These are phyloP conservation scores for Scaptomyza montana DNA, from an alignment of 1,140 invertebrate genomes.

Conservation along the genomic window DNA sequence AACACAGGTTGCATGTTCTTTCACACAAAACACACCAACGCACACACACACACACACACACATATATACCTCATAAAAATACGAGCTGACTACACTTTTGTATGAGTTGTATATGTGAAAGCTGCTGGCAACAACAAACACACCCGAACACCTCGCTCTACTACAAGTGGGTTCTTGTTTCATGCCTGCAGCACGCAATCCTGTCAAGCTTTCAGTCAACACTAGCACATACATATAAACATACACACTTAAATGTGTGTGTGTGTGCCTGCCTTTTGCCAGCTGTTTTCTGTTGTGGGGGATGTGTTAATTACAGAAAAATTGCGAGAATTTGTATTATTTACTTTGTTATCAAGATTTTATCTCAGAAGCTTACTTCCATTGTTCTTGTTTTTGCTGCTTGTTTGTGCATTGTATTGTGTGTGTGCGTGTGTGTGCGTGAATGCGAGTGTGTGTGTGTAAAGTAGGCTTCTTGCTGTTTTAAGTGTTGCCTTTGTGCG, in stretches of 20 bases:
- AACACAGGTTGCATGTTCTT: constrained; percentile 70
- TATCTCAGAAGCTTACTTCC: constrained; percentile 45
- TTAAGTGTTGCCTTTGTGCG: constrained; percentile 26
- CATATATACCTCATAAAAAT: constrained; percentile 72
- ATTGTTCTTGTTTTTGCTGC: constrained; percentile 23
- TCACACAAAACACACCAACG: constrained; percentile 46
- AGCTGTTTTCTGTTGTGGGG: constrained; percentile 43
- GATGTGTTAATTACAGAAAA: constrained; percentile 80
- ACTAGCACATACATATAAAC: constrained; percentile 36
- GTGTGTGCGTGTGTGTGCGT: constrained; percentile 34
- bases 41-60: constrained; percentile 47
- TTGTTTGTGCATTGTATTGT: constrained; percentile 33
- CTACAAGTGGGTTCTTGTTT: constrained; percentile 30
- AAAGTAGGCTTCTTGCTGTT: constrained; percentile 14
- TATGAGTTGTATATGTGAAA: constrained; percentile 61
- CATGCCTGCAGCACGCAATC: constrained; percentile 69
- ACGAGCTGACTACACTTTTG: constrained; percentile 68
- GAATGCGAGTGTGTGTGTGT: no score
- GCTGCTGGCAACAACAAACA: constrained; percentile 24
- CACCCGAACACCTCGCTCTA: constrained; percentile 7
- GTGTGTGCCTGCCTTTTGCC: constrained; percentile 39
- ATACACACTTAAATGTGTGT: constrained; percentile 19
- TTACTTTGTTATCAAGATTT: constrained; percentile 76
- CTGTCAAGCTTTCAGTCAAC: constrained; percentile 65
- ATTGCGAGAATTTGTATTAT: constrained; percentile 80